Base-by-base conservation (phyloP, 2,888 invertebrate genomes). In the Meloe dianella region DNA sequence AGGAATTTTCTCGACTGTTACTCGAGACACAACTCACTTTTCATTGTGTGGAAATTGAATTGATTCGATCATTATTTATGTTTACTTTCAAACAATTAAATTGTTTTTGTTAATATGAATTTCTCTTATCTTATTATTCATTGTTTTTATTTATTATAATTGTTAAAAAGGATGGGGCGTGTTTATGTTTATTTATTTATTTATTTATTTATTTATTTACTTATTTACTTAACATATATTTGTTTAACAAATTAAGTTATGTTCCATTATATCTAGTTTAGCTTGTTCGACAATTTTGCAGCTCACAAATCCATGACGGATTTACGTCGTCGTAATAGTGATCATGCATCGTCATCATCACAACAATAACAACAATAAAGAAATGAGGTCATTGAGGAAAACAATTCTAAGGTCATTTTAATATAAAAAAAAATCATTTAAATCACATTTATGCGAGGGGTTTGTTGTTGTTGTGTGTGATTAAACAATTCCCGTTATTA, bases 371-470 rank as follows among this genome's bases (percentile, higher is more conserved):
- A 22, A 51, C 1, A 20, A 51, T 0, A 20, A 51, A 51, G 22
- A 51, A 51, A 51, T 22, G 47, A 51, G 47, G 47, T 51, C 47
- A 51, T 51, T 51, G 8, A 22, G 47, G 22, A 51, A 51, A 51
- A 51, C 47, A 51, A 51, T 51, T 47, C 47, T 51, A 51, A 51
- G 47, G 47, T 51, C 47, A 51, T 51, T 51, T 51, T 10, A 51
- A 22, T 51, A 5, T 41, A 41, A 51, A 22, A 22, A n/a, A n/a
- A 51, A 51, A 22, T 41, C 41, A 41, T 41, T 17, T 17, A n/a
- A 7, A 17, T 51, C 22, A 51, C 2, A 51, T 41, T 41, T 41
- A 41, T 41, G 6, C 7, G 17, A 22, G 47, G 22, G 47, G 22
- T 20, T 27, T 27, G 12, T 38, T 38, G 22, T 51, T 51, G 41